Evolutionary conservation across 2,888 invertebrate genomes (phyloP).

Genomic region (Conus canariensis): DNA sequence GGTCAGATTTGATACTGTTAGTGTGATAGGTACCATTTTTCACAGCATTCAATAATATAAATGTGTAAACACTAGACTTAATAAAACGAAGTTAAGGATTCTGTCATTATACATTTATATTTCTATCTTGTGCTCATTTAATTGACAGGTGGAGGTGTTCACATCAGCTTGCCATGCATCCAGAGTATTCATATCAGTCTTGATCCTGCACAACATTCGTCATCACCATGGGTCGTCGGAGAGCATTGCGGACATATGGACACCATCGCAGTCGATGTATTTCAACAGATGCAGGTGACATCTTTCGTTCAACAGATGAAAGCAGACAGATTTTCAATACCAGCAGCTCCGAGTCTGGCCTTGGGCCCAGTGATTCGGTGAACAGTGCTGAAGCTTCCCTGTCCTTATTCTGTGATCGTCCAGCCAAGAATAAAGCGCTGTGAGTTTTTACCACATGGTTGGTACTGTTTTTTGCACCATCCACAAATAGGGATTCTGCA

Average conservation of each 20-base stretch:
- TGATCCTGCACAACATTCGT: too few species aligned
- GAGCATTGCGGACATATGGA: constrained; percentile 62
- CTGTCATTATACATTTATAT: too few species aligned
- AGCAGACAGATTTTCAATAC: constrained; percentile 56
- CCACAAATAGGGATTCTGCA: too few species aligned
- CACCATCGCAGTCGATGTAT: constrained; percentile 62
- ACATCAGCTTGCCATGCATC: not conserved
- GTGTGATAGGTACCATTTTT: too few species aligned
- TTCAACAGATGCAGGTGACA: constrained; percentile 49
- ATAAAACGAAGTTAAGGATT: too few species aligned
- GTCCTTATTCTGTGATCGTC: not conserved
- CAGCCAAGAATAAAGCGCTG: constrained; percentile 38
- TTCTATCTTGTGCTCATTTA: too few species aligned
- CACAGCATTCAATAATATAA: too few species aligned
- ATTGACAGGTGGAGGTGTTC: too few species aligned
- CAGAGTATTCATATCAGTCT: not conserved
- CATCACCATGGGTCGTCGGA: constrained; percentile 27
- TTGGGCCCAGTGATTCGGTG: constrained; percentile 41
- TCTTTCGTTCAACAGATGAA: constrained; percentile 59
- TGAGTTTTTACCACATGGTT: not conserved
- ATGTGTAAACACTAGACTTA: too few species aligned
- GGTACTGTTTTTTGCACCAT: not conserved
- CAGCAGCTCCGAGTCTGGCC: constrained; percentile 42
- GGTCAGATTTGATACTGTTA: too few species aligned
- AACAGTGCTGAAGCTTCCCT: constrained; percentile 22